A percentile compares a stretch with the other conserved stretches of the same genome.
phyloP scores from a whole-genome alignment of 2,113 vertebrate genomes.

The Pygoscelis adeliae region DNA sequence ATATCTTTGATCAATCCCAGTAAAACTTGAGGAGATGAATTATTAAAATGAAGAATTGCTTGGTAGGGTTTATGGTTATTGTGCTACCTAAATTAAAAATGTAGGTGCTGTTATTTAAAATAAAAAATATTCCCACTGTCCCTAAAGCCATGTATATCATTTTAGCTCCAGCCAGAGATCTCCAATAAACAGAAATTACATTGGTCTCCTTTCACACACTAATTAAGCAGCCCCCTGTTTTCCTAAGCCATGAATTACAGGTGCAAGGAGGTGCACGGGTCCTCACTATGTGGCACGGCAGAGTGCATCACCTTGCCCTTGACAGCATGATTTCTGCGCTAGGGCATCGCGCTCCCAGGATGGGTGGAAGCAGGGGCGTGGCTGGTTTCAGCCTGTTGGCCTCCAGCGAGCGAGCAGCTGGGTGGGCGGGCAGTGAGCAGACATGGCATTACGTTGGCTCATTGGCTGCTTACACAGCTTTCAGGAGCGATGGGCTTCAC shows the following conservation, averaged over 20 bases:
- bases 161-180: background rate
- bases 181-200: background rate
- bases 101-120: conserved; percentile 36
- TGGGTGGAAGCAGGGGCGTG: background rate
- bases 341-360: rapidly evolving
- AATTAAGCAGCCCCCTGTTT: background rate
- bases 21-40: conserved; percentile 46
- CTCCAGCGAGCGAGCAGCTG: rapidly evolving
- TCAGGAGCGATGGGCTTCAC: background rate
- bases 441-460: rapidly evolving
- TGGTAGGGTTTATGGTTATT: background rate
- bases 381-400: background rate
- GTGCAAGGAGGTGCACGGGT: rapidly evolving
- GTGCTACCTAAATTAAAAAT: conserved; percentile 15
- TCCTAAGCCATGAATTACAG: background rate
- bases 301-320: rapidly evolving
- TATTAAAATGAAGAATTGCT: conserved; percentile 29
- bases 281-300: rapidly evolving
- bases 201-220: background rate
- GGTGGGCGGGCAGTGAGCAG: background rate
- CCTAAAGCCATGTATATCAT: background rate
- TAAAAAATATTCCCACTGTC: background rate
- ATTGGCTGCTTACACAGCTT: background rate
- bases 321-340: rapidly evolving
- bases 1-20: conserved; percentile 60